These are phyloP conservation scores for Gymnopithys bicolor DNA, from an alignment of 2,797 vertebrate species.

Conservation along the genomic window DNA sequence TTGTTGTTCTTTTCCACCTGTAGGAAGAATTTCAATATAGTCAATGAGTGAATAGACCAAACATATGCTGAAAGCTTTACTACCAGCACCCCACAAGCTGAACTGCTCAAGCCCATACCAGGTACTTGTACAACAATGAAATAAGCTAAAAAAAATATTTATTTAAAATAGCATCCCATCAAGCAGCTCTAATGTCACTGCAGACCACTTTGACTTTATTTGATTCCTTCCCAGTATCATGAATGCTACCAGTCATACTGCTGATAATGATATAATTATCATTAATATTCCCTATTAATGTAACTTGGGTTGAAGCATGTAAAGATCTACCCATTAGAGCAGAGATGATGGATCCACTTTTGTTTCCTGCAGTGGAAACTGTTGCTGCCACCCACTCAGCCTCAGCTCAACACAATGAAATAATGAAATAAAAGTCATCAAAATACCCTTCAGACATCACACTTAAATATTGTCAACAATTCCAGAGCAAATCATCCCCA, in stretches of 20 bases:
- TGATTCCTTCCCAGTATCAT: conserved; percentile 19
- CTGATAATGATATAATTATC: neutral
- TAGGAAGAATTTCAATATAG: conserved; percentile 18
- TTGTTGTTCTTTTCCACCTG: conserved; percentile 9
- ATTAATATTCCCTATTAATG: neutral
- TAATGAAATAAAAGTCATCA: conserved; percentile 20
- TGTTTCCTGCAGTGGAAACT: conserved; percentile 11
- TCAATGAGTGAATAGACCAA: neutral
- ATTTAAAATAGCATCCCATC: conserved; percentile 18
- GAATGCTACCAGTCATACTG: neutral
- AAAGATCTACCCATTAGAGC: neutral
- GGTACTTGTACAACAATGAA: neutral
- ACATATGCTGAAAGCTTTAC: neutral
- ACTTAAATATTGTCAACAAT: conserved; percentile 17
- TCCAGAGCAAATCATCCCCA: conserved; percentile 24
- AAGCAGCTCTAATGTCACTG: neutral
- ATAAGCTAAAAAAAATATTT: conserved; percentile 3
- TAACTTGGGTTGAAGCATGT: neutral
- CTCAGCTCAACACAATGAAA: conserved; percentile 18
- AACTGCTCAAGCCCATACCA: neutral
- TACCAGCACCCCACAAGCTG: neutral
- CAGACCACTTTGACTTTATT: conserved; percentile 17
- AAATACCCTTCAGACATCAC: neutral
- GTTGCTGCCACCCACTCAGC: conserved; percentile 26
- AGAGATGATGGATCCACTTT: conserved; percentile 2